These are phyloP conservation scores for Denticeps clupeoides DNA, from an alignment of 2,797 vertebrate genomes.

Conservation along the genomic window DNA sequence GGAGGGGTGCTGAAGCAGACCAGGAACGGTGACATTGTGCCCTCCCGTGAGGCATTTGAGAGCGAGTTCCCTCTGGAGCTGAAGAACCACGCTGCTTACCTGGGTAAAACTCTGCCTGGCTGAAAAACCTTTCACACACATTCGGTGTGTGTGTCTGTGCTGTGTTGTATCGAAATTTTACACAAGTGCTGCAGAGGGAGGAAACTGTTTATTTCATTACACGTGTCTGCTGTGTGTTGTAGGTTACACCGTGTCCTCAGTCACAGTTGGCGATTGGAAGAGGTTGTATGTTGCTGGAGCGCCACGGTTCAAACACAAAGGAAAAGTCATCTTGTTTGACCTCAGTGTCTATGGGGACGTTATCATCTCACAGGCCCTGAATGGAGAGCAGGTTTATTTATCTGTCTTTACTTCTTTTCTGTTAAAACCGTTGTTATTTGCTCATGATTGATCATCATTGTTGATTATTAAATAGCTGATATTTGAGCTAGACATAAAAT, in stretches of 20 bases:
- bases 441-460: too few species aligned
- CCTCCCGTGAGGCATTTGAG: conserved; percentile 67
- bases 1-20: conserved; percentile 79
- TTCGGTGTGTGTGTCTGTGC: conserved; percentile 10
- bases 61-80: conserved; percentile 77
- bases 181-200: not conserved
- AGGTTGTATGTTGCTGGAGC: conserved; percentile 77
- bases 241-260: conserved; percentile 89
- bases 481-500: too few species aligned
- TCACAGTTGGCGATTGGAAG: conserved; percentile 61
- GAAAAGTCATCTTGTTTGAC: conserved; percentile 87
- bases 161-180: not conserved
- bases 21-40: conserved; percentile 49
- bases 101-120: conserved; percentile 62
- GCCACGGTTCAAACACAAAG: conserved; percentile 89
- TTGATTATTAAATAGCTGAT: too few species aligned
- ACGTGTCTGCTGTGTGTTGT: conserved; percentile 1
- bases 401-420: not conserved
- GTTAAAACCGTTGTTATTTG: too few species aligned
- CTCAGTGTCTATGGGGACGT: conserved; percentile 58
- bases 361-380: conserved; percentile 71
- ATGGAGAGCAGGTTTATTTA: conserved; percentile 77
- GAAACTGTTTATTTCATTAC: not conserved
- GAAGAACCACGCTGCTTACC: conserved; percentile 85
- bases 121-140: not conserved